Percentiles rank a stretch among this genome's conserved stretches.
These are phyloP conservation scores for Stratiomys singularior DNA, from an alignment of 2,888 invertebrate genomes.

Conservation along the genomic window DNA sequence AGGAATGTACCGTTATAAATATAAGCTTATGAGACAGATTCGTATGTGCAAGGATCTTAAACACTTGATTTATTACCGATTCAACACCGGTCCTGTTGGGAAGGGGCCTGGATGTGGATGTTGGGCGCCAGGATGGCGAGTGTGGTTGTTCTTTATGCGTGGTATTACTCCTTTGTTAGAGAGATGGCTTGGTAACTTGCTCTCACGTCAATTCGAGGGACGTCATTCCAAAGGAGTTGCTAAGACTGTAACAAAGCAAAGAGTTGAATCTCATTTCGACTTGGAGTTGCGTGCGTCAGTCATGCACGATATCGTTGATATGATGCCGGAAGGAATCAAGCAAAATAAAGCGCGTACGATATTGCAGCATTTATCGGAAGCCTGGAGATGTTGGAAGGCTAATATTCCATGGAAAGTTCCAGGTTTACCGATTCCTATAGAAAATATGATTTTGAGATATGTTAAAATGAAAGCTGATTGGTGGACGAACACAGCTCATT, in stretches of 20 bases:
- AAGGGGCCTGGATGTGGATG: conserved; percentile 99
- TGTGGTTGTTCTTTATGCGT: conserved; percentile 99
- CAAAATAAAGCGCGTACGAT: conserved; percentile 99
- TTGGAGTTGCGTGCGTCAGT: conserved; percentile 96
- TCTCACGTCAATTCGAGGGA: conserved; percentile 99
- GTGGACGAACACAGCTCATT: conserved; percentile 99
- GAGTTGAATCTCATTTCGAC: conserved; percentile 99
- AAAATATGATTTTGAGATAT: conserved; percentile 99
- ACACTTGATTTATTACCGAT: conserved; percentile 98
- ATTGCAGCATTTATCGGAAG: conserved; percentile 97
- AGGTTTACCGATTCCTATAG: conserved; percentile 97
- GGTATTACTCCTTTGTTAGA: conserved; percentile 98
- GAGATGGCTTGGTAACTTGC: conserved; percentile 98
- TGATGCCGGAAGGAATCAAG: conserved; percentile 99
- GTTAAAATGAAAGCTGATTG: conserved; percentile 99
- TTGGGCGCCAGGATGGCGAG: conserved; percentile 99
- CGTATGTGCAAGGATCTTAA: conserved; percentile 99
- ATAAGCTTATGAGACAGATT: conserved; percentile 98
- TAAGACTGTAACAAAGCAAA: conserved; percentile 99
- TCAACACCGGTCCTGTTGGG: conserved; percentile 98
- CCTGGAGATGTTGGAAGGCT: conserved; percentile 99
- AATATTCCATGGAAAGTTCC: conserved; percentile 99
- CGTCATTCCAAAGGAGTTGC: conserved; percentile 99
- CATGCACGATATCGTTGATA: conserved; percentile 98
- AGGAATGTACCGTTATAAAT: conserved; percentile 99